Conservation (phyloP, 1,140 invertebrate species). For the Ladona fulva region DNA sequence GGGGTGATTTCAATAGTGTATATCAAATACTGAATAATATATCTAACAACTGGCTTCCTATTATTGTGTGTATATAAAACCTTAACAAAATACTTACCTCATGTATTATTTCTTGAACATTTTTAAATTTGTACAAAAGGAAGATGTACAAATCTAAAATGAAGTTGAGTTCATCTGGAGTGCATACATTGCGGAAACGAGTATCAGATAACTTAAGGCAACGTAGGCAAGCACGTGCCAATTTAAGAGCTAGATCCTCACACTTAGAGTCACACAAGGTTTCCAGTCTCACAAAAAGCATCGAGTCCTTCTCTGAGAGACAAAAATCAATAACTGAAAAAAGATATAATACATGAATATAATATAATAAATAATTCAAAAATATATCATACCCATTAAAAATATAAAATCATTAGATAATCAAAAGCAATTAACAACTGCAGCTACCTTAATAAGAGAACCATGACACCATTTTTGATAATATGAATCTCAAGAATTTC, state of each 20-base stretch:
- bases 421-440: no score
- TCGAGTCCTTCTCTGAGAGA: slow-evolving; percentile 41
- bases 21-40: no score
- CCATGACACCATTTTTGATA: no score
- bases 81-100: slow-evolving; percentile 34
- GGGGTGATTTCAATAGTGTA: not conserved
- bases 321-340: slow-evolving; percentile 38
- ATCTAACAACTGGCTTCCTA: no score
- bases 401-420: no score
- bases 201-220: slow-evolving; percentile 36
- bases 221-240: slow-evolving; percentile 41
- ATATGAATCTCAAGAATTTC: no score
- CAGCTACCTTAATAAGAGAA: no score
- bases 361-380: not conserved
- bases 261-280: slow-evolving; percentile 44
- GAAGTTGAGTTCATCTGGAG: slow-evolving; percentile 25
- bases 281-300: slow-evolving; percentile 43
- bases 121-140: slow-evolving; percentile 42
- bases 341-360: slow-evolving; percentile 12
- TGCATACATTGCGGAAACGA: slow-evolving; percentile 32
- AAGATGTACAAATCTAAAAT: slow-evolving; percentile 42
- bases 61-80: slow-evolving; percentile 3
- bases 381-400: no score
- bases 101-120: slow-evolving; percentile 36
- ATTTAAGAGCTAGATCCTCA: slow-evolving; percentile 45